Evolutionary conservation across 2,888 invertebrate genomes (phyloP).

Genomic region (Thereva nobilitata): DNA sequence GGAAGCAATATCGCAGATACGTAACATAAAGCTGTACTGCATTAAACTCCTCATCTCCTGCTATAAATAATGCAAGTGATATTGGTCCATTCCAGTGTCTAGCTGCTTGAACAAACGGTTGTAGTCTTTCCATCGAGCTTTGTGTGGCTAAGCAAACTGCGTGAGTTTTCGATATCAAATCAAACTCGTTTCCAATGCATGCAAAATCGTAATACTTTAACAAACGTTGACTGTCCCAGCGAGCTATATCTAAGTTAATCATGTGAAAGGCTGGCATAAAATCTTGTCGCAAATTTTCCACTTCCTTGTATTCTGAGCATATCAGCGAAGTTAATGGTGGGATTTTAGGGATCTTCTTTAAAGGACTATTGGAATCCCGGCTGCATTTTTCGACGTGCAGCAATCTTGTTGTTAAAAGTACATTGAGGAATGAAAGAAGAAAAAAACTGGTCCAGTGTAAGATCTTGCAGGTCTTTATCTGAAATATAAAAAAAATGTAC

Average conservation of each 20-base stretch:
- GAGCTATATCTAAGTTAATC: conserved; percentile 69
- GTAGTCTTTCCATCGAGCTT: conserved; percentile 80
- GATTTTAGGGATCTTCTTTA: conserved; percentile 40
- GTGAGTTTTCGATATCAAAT: conserved; percentile 63
- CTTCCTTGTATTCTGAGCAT: conserved; percentile 46
- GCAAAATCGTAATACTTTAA: conserved; percentile 77
- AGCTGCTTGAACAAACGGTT: conserved; percentile 76
- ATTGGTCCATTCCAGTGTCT: conserved; percentile 85
- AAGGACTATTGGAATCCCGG: conserved; percentile 43
- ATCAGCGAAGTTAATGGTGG: conserved; percentile 42
- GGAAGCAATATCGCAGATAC: conserved; percentile 76
- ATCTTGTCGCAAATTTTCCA: conserved; percentile 48
- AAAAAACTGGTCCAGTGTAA: conserved; percentile 3
- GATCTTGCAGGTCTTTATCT: too few species aligned
- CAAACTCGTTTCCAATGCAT: conserved; percentile 69
- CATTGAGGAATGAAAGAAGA: conserved; percentile 17
- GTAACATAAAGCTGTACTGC: conserved; percentile 73
- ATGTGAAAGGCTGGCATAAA: conserved; percentile 60
- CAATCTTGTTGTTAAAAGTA: conserved; percentile 22
- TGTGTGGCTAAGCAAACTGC: conserved; percentile 81
- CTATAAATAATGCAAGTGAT: conserved; percentile 79
- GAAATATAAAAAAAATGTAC: too few species aligned
- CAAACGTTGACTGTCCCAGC: conserved; percentile 73
- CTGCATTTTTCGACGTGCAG: conserved; percentile 60
- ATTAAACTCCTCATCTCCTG: conserved; percentile 76